Base-by-base conservation (phyloP, 2,888 invertebrate genomes). In the Fragum sueziense region DNA sequence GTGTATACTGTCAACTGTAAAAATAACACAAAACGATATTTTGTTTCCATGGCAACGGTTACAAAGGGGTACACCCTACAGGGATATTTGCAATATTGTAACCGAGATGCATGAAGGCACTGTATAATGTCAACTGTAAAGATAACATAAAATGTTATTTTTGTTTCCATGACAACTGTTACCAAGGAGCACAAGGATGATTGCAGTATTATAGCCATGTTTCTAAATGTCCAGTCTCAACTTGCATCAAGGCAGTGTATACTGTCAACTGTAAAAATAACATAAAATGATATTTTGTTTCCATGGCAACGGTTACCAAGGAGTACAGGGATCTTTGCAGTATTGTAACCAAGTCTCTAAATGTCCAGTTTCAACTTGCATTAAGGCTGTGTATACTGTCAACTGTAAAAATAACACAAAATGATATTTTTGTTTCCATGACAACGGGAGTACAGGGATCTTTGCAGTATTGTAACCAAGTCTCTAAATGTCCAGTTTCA, bases 341-440 rank as follows among this genome's bases (percentile, higher is more conserved):
- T 92, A 87, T 83, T 94, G 94, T 11, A 94, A 83, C 90, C 94
- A 94, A 4, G 94, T 93, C 85, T 94, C 94, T 73, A 95, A 87
- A 34, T 87, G 85, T 3, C 94, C 94, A 14, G 88, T 88, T 52
- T 88, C 85, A 0, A 93, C 93, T 74, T 94, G 92, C 94, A 95
- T 95, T 75, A 95, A 84, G 0, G 94, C 93, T 20, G 95, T 94
- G 89, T 95, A 95, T 20, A 94, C 93, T n/a, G 95, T 95, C 77
- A 94, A 88, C 94, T 94, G 89, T 27, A 89, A 89, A 22, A 37
- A 37, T 37, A 37, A 9, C 37, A 37, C 6, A 37, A 37, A 37
- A 37, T n/a, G n/a, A n/a, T n/a, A n/a, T n/a, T n/a, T n/a, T n/a
- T 2, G 54, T 37, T 41, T 34, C 54, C 17, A 34, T 57, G 29